Conservation (phyloP, 2,797 vertebrate species). For the Scleropages formosus region DNA sequence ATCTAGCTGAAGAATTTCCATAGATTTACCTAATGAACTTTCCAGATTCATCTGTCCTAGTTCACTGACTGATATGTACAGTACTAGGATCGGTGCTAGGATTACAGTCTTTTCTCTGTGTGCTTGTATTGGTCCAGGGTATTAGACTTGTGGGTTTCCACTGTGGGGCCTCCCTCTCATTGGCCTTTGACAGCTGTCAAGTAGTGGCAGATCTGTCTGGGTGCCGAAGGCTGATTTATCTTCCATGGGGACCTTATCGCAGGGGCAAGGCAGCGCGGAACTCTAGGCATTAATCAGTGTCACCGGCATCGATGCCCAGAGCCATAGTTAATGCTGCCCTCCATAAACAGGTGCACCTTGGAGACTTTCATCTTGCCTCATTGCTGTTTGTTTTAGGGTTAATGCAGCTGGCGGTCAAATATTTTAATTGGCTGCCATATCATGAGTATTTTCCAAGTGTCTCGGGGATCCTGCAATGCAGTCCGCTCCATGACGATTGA, state of each 20-base stretch:
- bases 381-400: conserved; percentile 21
- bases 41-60: not conserved
- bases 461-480: not conserved
- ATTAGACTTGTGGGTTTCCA: not conserved
- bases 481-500: too few relatives aligned
- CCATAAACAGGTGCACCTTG: conserved; percentile 17
- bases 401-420: conserved; percentile 5
- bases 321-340: conserved; percentile 33
- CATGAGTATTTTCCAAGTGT: not conserved
- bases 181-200: conserved; percentile 48
- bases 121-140: not conserved
- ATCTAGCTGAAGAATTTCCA: too few relatives aligned
- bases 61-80: too few relatives aligned
- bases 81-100: too few relatives aligned
- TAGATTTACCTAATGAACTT: too few relatives aligned
- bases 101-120: too few relatives aligned
- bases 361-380: conserved; percentile 10
- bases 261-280: conserved; percentile 28
- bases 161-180: conserved; percentile 29
- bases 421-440: conserved; percentile 29
- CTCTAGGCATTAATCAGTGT: conserved; percentile 50
- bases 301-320: conserved; percentile 38
- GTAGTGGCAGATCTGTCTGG: conserved; percentile 38
- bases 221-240: conserved; percentile 50
- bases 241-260: conserved; percentile 46